phyloP scores from a whole-genome alignment of 1,140 invertebrate species.

The Theocolax elegans region DNA sequence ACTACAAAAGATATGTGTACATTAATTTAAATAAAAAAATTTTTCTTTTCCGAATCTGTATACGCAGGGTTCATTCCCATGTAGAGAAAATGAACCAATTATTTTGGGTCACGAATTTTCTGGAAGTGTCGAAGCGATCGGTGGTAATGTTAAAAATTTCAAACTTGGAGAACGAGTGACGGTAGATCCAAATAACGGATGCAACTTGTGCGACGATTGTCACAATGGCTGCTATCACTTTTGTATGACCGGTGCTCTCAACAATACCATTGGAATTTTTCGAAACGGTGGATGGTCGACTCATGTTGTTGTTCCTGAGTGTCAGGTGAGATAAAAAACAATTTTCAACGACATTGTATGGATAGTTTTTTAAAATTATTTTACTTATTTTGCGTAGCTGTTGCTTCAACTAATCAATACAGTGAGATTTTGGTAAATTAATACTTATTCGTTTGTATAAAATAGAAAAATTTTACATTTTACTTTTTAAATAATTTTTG shows the following conservation, averaged over 20 bases:
- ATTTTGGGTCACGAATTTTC: conserved; percentile 79
- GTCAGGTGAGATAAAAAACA: conserved; percentile 63
- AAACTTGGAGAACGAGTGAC: conserved; percentile 74
- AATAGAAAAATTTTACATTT: no score
- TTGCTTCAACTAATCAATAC: no score
- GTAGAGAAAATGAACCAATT: conserved; percentile 67
- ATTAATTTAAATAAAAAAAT: no score
- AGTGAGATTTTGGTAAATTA: no score
- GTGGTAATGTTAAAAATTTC: conserved; percentile 69
- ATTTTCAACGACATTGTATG: no score
- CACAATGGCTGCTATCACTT: conserved; percentile 73
- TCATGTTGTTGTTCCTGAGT: conserved; percentile 71
- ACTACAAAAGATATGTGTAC: no score
- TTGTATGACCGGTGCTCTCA: conserved; percentile 71
- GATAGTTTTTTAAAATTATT: no score
- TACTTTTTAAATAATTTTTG: no score
- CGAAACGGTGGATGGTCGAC: conserved; percentile 76
- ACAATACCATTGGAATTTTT: conserved; percentile 75
- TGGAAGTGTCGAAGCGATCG: conserved; percentile 72
- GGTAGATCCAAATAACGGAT: conserved; percentile 76
- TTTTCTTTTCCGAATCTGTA: no score
- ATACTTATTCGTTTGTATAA: no score
- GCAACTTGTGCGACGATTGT: conserved; percentile 72
- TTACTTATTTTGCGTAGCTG: no score
- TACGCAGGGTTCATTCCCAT: conserved; percentile 76